A percentile compares a stretch with the other conserved stretches of the same genome.
phyloP scores from a whole-genome alignment of 2,113 vertebrate species.

The Maccullochella peelii region DNA sequence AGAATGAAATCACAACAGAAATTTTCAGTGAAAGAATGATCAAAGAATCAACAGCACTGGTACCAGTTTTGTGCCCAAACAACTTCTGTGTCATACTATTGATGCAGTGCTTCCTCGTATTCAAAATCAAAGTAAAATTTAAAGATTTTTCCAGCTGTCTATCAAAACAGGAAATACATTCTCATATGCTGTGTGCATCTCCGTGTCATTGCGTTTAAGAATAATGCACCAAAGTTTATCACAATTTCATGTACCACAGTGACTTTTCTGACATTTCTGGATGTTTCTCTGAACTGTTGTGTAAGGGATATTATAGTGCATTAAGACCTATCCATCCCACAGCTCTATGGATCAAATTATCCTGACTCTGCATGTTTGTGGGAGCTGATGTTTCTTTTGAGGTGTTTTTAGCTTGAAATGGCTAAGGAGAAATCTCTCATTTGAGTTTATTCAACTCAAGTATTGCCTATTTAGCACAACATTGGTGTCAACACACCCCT shows the following conservation, averaged over 20 bases:
- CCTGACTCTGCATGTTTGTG: conserved; percentile 50
- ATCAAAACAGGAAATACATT: background rate
- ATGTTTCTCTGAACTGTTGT: conserved; percentile 39
- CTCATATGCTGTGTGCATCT: background rate
- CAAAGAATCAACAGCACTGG: background rate
- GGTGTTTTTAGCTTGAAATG: conserved; percentile 76
- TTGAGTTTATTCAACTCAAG: conserved; percentile 57
- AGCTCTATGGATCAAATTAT: conserved; percentile 66
- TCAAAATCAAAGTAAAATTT: background rate
- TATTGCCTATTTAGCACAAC: conserved; percentile 44
- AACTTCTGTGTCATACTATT: background rate
- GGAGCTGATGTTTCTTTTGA: conserved; percentile 61
- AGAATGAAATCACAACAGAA: background rate
- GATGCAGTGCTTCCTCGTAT: background rate
- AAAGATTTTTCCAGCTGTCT: background rate
- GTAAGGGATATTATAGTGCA: conserved; percentile 52
- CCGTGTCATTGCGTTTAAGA: background rate
- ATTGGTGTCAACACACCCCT: background rate
- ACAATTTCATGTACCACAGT: background rate
- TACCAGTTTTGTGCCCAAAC: background rate
- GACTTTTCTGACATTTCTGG: conserved; percentile 19
- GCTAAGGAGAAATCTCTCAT: conserved; percentile 76
- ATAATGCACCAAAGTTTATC: conserved; percentile 14
- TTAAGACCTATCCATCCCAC: conserved; percentile 57
- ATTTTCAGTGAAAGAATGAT: background rate